Base-by-base conservation (phyloP, 1,140 invertebrate species). In the Coelopa frigida region DNA sequence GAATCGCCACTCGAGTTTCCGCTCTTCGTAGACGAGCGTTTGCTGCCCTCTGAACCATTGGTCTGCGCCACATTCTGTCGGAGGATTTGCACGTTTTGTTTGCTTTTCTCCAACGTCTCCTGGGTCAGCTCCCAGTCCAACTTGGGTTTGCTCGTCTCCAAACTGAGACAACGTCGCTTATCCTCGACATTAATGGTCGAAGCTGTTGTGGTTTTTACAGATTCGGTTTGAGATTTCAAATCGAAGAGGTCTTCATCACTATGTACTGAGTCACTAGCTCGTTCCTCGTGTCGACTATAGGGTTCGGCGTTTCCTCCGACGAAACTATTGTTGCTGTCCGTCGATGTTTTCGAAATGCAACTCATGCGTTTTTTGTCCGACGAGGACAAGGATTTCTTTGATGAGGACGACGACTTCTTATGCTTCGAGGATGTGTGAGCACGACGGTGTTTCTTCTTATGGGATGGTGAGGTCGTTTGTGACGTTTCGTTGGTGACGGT, bases 21-120 rank as follows among this genome's bases (percentile, higher is more conserved):
- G 49, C 62, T 66, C 44, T 66, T 66, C 5, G 53, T 53, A 1
- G 61, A 64, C 11, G 58, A 61, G 1, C 61, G 56, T 24, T 61
- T 55, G 38, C 59, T 68, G 2, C 37, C 17, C 4, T 22, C 42
- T 40, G 21, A 22, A 11, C 17, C 33, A 40, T 14, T 51, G 38
- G 10, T 29, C 20, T 7, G 59, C n/a, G n/a, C 56, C 3, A 52
- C 55, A 46, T 61, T 69, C 29, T 69, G 59, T 0, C 63, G 51
- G 18, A 69, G 38, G 0, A 70, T 69, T 40, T 70, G 59, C 8
- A 70, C 54, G 49, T 70, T 70, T 41, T 67, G 63, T 29, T 70
- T 69, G 32, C 65, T 54, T 47, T 69, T 69, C 36, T 68, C 66
- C 4, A 69, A 38, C 5, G 62, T 59, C 27, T 66, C 57, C n/a